Conservation (phyloP, 2,797 vertebrate genomes). For the Lophotriccus pileatus region DNA sequence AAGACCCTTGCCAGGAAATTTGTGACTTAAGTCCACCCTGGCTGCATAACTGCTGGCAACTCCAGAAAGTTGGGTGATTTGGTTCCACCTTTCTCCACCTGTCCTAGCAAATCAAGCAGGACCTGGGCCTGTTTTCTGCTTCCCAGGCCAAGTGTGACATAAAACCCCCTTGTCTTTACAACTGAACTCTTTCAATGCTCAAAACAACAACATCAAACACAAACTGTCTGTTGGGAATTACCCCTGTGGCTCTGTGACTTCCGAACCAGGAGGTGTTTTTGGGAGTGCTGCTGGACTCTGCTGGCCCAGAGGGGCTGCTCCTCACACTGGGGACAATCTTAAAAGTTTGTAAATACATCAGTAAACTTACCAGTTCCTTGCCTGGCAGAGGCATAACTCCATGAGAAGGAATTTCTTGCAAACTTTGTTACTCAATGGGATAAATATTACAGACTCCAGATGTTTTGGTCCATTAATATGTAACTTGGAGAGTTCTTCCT, state of each 20-base stretch:
- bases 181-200: background rate
- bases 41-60: background rate
- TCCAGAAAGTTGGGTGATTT: background rate
- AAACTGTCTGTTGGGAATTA: background rate
- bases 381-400: background rate
- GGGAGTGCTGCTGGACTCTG: background rate
- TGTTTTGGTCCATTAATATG: background rate
- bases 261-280: background rate
- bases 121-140: background rate
- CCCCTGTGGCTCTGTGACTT: background rate
- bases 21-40: background rate
- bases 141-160: background rate
- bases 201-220: background rate
- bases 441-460: background rate
- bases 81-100: background rate
- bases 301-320: background rate
- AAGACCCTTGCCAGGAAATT: background rate
- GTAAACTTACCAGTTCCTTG: background rate
- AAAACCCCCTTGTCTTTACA: background rate
- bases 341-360: background rate
- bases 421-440: fast-evolving
- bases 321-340: background rate
- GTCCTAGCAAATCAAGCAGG: background rate
- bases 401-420: background rate
- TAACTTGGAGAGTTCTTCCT: background rate